Conservation (phyloP, 2,113 vertebrate species). For the Lynx canadensis region DNA sequence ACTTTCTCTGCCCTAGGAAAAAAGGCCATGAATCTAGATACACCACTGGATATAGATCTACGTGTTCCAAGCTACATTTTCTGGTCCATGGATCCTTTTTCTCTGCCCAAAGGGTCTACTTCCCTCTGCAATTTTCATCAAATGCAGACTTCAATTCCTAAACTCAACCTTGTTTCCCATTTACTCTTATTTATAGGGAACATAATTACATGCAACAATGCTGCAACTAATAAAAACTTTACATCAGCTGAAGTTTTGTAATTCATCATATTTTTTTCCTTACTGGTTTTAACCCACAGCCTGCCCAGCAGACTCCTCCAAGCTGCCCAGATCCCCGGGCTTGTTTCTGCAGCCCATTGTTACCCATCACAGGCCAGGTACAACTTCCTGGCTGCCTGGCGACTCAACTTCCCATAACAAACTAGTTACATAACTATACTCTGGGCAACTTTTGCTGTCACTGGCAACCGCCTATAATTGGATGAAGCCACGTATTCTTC, state of each 20-base stretch:
- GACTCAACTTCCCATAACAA: neutral
- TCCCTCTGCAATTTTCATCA: neutral
- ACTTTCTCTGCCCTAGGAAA: neutral
- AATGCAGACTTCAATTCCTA: neutral
- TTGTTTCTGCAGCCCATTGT: accelerated
- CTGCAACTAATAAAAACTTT: neutral
- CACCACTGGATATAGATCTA: neutral
- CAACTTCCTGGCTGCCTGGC: neutral
- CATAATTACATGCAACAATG: neutral
- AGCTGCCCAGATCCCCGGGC: neutral
- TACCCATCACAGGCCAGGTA: no score
- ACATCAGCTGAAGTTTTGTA: neutral
- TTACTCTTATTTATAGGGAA: neutral
- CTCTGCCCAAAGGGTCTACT: neutral
- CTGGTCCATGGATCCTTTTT: neutral
- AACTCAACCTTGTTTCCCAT: neutral
- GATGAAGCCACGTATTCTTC: neutral
- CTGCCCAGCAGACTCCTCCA: neutral
- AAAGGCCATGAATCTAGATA: neutral
- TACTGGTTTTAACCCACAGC: neutral
- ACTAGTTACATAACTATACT: accelerated
- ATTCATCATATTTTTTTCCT: neutral
- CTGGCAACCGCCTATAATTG: neutral
- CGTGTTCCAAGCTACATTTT: neutral
- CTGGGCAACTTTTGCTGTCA: neutral